These are phyloP conservation scores for Diachasma alloeum DNA, from an alignment of 1,140 invertebrate genomes.

Conservation along the genomic window DNA sequence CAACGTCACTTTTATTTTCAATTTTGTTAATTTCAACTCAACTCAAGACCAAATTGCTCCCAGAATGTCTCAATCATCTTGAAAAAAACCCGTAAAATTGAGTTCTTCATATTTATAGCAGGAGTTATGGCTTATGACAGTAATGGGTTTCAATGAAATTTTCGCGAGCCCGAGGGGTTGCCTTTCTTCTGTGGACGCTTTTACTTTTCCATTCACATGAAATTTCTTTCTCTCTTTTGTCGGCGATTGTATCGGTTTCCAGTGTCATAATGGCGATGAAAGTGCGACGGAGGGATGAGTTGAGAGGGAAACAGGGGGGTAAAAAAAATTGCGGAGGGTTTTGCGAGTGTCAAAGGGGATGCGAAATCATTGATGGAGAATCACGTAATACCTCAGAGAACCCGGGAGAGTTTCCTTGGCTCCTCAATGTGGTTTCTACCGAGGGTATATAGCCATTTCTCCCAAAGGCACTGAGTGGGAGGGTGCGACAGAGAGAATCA, in stretches of 20 bases:
- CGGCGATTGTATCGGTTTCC: neutral
- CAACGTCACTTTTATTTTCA: too few relatives aligned
- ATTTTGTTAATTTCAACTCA: too few relatives aligned
- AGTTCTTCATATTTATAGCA: neutral
- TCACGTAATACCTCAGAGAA: slow-evolving; percentile 9
- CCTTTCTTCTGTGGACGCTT: neutral
- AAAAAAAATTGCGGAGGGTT: neutral
- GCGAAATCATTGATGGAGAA: slow-evolving; percentile 9
- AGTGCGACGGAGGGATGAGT: neutral
- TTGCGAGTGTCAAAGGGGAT: slow-evolving; percentile 4
- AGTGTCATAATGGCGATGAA: neutral
- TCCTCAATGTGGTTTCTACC: neutral
- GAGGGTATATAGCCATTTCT: neutral
- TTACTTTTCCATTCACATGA: neutral
- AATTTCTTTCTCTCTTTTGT: neutral
- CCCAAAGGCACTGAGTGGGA: neutral
- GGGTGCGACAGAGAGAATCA: neutral
- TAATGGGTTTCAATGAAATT: neutral
- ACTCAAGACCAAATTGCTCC: neutral
- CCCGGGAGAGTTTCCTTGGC: neutral
- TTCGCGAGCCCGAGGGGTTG: neutral
- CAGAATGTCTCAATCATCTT: too few relatives aligned
- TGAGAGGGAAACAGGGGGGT: neutral
- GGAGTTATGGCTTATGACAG: neutral
- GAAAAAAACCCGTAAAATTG: too few relatives aligned